Evolutionary conservation across 2,888 invertebrate species (phyloP), one percentile per base, ranked within the genome.

Genomic region (Hylaea fasciaria): DNA sequence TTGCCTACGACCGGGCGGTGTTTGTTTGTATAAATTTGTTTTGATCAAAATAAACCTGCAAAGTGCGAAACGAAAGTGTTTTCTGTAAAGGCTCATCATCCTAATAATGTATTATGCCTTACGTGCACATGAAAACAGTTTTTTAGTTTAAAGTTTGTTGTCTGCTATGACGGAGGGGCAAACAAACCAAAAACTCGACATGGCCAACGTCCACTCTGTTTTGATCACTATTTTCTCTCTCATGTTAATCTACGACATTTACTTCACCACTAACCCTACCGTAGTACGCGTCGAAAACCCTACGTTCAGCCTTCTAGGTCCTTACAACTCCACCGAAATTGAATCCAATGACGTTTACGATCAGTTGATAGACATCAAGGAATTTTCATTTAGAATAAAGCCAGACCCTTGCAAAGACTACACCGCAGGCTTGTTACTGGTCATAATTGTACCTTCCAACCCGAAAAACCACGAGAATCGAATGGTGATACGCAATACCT

Each of bases 391-490:
- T 78, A 84, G 87, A 52, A 93, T 95, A 44, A 93, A 94, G 66
- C 94, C 95, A 55, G 84, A 91, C 17, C 89, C 91, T 0, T 95
- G 95, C 73, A 83, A 87, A 51, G 81, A 83, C 16, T 86, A 89
- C 43, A 59, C 72, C 4, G 76, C 71, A 56, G 83, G 82, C 0
- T 86, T 94, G 12, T 83, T 95, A 22, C 85, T 95, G 10, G 85
- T 96, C 16, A 93, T 96, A 60, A 86, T 96, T 29, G 90, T 95
- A 2, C 94, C 95, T 72, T 95, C 96, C 0, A 95, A 95, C 0
- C 95, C 96, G 0, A 80, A 72, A 5, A 95, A 97, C 78, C 81
- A 85, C 17, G 92, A 92, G 14, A 95, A 95, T 65, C 92, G 97
- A n/a, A 87, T 87, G 50, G 81, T 94, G 0, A 96, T 97, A 53